Base-by-base conservation (phyloP, 2,113 vertebrate genomes). In the Pelecanus crispus region DNA sequence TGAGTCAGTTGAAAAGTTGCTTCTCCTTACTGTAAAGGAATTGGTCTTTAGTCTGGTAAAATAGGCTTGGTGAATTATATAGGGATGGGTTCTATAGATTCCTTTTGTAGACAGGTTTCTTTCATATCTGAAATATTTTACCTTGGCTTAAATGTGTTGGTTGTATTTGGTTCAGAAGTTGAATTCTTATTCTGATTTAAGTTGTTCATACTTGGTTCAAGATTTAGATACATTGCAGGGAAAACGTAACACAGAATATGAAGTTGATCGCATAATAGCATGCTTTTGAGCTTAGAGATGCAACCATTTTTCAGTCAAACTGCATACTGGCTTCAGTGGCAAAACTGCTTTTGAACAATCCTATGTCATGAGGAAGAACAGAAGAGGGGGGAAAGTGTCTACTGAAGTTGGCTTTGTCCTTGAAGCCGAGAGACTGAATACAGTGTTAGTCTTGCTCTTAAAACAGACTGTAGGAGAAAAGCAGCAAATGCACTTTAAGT, bases 391-490 rank as follows among this genome's bases (percentile, higher is more conserved):
- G 28, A 26, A 88, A 58, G 17, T 36, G 53, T 17, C 79, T 89
- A 0, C 74, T 72, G 17, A 72, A 34, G 11, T 3, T 83, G 55
- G 66, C 95, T 96, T 56, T 83, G 86, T 85, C 81, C 94, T 96
- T 92, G 96, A 96, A 97, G 63, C 81, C 17, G 18, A 77, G 92
- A 93, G 44, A 65, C 63, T 56, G 87, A 93, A 49, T 70, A 77
- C 84, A 62, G 34, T 28, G 4, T 61, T 87, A 84, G 25, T 44
- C 66, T 85, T 88, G 18, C 56, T 91, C 90, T 94, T 95, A 24
- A 85, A 92, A 91, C 85, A 31, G 36, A 10, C 34, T 61, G 13
- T 61, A 52, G 40, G 56, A 85, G 56, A 58, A 92, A 65, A 88
- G 52, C 72, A 81, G 68, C 83, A 92, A 86, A 78, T n/a, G 80